phyloP scores from a whole-genome alignment of 2,888 invertebrate genomes.

The Drosophila mulleri region DNA sequence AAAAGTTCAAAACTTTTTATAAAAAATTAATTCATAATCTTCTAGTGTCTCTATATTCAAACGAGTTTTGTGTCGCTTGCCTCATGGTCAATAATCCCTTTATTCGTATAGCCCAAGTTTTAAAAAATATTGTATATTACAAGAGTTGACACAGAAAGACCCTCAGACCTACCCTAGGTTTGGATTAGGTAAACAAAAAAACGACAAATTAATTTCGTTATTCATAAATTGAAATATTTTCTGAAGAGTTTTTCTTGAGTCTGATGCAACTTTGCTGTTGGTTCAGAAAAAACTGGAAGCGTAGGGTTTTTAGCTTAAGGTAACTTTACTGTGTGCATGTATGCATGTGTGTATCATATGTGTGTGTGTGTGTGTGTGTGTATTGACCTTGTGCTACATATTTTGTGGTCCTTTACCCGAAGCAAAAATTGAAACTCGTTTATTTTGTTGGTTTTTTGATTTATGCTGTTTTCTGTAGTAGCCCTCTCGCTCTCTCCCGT shows the following conservation, averaged over 20 bases:
- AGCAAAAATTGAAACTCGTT: slow-evolving; percentile 66
- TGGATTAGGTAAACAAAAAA: background rate
- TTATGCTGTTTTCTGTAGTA: slow-evolving; percentile 40
- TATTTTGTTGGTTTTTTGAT: slow-evolving; percentile 47
- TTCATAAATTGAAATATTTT: background rate
- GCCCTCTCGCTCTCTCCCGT: background rate
- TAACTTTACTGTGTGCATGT: slow-evolving; percentile 3
- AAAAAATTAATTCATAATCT: background rate
- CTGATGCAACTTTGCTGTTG: background rate
- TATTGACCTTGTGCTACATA: slow-evolving; percentile 74
- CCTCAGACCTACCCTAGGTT: background rate
- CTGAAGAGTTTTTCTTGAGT: slow-evolving; percentile 1
- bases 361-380: slow-evolving; percentile 10
- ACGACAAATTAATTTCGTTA: background rate
- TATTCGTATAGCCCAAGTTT: background rate
- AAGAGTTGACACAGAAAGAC: background rate
- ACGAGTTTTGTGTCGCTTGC: background rate
- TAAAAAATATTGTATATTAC: background rate
- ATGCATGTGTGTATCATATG: background rate
- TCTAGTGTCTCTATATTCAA: background rate
- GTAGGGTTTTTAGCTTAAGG: background rate
- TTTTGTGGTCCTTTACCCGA: slow-evolving; percentile 76
- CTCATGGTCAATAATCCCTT: background rate
- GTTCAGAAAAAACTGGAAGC: background rate
- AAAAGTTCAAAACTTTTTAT: background rate